Conservation (phyloP, 1,140 invertebrate genomes). For the Drosophila cardini region DNA sequence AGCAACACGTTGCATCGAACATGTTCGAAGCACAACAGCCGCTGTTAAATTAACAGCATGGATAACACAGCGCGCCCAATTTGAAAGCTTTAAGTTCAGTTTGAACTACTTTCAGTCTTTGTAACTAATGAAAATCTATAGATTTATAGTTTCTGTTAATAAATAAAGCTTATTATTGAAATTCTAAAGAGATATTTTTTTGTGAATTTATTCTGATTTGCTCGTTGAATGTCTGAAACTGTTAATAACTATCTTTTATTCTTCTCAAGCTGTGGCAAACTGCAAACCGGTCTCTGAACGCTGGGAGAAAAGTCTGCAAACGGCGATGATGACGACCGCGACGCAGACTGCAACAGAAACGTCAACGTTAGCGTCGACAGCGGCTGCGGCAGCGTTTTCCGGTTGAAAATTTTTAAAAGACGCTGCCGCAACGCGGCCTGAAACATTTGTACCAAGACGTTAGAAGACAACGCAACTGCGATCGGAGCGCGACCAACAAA, state of each 20-base stretch:
- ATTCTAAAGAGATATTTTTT: neutral
- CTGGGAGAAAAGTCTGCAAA: slow-evolving; percentile 43
- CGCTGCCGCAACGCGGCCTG: slow-evolving; percentile 74
- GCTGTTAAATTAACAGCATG: slow-evolving; percentile 32
- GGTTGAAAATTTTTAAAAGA: slow-evolving; percentile 84
- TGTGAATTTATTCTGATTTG: neutral
- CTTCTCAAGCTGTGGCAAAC: slow-evolving; percentile 1
- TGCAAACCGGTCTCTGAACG: slow-evolving; percentile 42
- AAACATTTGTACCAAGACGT: slow-evolving; percentile 84
- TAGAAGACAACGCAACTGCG: slow-evolving; percentile 69
- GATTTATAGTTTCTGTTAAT: slow-evolving; percentile 8
- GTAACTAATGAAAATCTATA: slow-evolving; percentile 1
- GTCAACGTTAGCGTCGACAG: neutral
- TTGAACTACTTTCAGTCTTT: neutral
- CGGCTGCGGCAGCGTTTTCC: slow-evolving; percentile 56
- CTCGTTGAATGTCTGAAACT: slow-evolving; percentile 12
- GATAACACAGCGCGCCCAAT: neutral
- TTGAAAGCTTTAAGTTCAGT: neutral
- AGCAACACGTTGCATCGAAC: slow-evolving; percentile 33
- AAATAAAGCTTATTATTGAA: slow-evolving; percentile 7
- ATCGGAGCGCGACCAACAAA: slow-evolving; percentile 51
- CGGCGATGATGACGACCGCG: slow-evolving; percentile 12
- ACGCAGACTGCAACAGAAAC: slow-evolving; percentile 10
- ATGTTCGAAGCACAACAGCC: slow-evolving; percentile 35
- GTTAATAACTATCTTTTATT: slow-evolving; percentile 34